phyloP scores from a whole-genome alignment of 2,797 vertebrate species.

The Coccyzus lansbergi region DNA sequence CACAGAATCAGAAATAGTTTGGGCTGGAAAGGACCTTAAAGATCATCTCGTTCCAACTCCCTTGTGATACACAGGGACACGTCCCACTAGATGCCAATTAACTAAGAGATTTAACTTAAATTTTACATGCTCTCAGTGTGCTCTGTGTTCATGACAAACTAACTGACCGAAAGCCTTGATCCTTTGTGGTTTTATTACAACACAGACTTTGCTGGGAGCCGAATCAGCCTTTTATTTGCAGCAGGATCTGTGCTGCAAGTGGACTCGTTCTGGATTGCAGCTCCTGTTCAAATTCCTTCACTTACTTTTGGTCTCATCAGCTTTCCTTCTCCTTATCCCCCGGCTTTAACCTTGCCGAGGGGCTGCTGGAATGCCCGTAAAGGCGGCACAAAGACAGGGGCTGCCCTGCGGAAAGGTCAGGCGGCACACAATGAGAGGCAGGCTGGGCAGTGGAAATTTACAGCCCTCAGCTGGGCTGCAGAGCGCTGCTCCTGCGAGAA shows the following conservation, averaged over 20 bases:
- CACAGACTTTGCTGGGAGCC: not conserved
- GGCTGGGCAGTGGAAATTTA: slow-evolving; percentile 76
- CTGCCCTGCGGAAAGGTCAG: slow-evolving; percentile 63
- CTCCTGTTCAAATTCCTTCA: not conserved
- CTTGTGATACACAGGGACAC: too few species aligned
- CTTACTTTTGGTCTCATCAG: not conserved
- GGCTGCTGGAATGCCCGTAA: slow-evolving; percentile 30
- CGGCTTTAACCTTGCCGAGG: not conserved
- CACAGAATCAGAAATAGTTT: too few species aligned
- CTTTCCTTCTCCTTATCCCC: not conserved
- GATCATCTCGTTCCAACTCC: too few species aligned
- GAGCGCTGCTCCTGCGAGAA: slow-evolving; percentile 42
- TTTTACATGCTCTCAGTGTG: not conserved
- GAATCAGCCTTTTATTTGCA: not conserved
- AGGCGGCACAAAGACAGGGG: slow-evolving; percentile 27
- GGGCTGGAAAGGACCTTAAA: too few species aligned
- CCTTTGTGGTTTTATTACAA: not conserved
- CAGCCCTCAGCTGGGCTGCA: slow-evolving; percentile 14
- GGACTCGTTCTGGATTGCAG: not conserved
- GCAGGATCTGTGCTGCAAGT: not conserved
- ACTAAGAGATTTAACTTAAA: not conserved
- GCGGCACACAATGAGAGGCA: slow-evolving; percentile 11
- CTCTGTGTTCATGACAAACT: not conserved
- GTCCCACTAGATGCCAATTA: not conserved
- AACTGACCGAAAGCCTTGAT: not conserved